Percentiles rank a stretch among this genome's conserved stretches.
Conservation (phyloP, 2,113 vertebrate genomes). For the Neomonachus schauinslandi region DNA sequence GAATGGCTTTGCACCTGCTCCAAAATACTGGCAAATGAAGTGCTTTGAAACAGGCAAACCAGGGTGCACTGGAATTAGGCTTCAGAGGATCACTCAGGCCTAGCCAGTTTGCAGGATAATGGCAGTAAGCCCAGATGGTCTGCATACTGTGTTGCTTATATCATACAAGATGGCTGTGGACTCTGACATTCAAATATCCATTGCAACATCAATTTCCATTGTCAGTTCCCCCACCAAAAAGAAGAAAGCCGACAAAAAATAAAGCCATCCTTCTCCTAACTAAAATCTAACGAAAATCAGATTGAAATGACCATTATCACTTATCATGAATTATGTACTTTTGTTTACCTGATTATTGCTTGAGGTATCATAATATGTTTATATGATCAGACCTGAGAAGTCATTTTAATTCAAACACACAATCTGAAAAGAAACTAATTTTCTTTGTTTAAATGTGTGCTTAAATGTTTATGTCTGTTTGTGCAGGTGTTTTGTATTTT, state of each 20-base stretch:
- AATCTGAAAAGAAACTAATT: background rate
- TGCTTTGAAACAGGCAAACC: slow-evolving; percentile 39
- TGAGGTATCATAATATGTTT: slow-evolving; percentile 4
- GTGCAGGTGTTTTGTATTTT: background rate
- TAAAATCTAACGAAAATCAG: slow-evolving; percentile 40
- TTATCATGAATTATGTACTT: background rate
- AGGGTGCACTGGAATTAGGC: slow-evolving; percentile 39
- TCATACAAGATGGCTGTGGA: background rate
- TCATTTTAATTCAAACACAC: slow-evolving; percentile 32
- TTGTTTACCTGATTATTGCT: slow-evolving; percentile 8
- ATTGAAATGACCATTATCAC: slow-evolving; percentile 17
- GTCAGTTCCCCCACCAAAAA: background rate
- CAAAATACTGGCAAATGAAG: slow-evolving; percentile 43
- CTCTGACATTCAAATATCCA: slow-evolving; percentile 28
- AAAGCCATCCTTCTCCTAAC: background rate
- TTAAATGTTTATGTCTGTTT: background rate
- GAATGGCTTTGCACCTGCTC: slow-evolving; percentile 56
- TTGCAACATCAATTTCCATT: background rate
- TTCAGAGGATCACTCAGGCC: slow-evolving; percentile 45
- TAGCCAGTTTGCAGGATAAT: slow-evolving; percentile 18
- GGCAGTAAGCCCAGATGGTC: slow-evolving; percentile 55
- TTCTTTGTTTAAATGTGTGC: background rate
- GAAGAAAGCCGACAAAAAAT: background rate
- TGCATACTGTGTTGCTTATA: background rate
- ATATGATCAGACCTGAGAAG: background rate